Percentiles rank a stretch among this genome's conserved stretches.
Evolutionary conservation across 2,113 vertebrate genomes (phyloP).

Genomic region (Micromys minutus): DNA sequence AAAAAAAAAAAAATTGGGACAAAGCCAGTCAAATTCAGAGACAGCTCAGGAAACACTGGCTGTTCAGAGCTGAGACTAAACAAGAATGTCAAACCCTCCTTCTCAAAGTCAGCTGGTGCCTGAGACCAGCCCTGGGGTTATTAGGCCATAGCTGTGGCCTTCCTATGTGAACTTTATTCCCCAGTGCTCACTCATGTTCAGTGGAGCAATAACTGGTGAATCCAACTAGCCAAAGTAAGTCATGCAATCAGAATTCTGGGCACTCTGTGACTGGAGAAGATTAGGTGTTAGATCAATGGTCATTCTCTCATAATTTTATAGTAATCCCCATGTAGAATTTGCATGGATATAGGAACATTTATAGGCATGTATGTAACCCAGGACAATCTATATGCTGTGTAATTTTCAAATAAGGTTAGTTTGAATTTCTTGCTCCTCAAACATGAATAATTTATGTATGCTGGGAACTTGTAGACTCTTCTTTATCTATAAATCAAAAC

Average conservation of each 20-base stretch:
- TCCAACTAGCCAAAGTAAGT: slow-evolving; percentile 12
- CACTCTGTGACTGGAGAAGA: background rate
- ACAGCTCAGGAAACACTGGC: slow-evolving; percentile 29
- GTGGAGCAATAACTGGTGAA: background rate
- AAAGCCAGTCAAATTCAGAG: slow-evolving; percentile 45
- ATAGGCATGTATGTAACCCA: background rate
- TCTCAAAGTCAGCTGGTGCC: slow-evolving; percentile 58
- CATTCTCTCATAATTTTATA: background rate
- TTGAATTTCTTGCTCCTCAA: background rate
- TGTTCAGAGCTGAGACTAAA: background rate
- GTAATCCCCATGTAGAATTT: background rate
- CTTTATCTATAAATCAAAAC: background rate
- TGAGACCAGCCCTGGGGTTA: slow-evolving; percentile 23
- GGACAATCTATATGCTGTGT: background rate
- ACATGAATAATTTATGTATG: background rate
- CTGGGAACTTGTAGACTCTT: background rate
- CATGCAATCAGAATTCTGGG: background rate
- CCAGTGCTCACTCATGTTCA: slow-evolving; percentile 15
- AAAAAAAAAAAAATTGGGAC: slow-evolving; percentile 40
- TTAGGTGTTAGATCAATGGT: background rate
- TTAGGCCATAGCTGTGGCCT: slow-evolving; percentile 34
- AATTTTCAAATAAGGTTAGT: background rate
- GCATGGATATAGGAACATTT: background rate
- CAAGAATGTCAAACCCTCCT: slow-evolving; percentile 51
- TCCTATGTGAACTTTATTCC: slow-evolving; percentile 20